Base-by-base conservation (phyloP, 1,140 invertebrate species). In the Zaprionus gabonicus region DNA sequence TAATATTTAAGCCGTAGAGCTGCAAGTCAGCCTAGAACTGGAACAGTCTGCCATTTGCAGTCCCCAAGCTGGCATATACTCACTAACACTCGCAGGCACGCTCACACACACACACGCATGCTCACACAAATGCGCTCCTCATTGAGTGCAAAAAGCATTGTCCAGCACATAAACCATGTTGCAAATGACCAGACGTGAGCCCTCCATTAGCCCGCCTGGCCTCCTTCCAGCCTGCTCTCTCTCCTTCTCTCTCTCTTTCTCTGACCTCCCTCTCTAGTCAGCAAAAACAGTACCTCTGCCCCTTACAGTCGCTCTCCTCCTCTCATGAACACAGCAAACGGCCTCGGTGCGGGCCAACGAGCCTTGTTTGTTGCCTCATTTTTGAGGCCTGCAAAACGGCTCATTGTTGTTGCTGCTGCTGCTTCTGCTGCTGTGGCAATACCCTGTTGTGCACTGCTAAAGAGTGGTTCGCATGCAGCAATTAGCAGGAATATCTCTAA, bases 131-230 rank as follows among this genome's bases (percentile, higher is more conserved):
- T 62, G 85, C 66, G 51, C 55, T 74, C 51, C 80, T 71, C 75
- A 90, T 90, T 80, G 85, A 85, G 85, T 90, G 81, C 81, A 90
- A 85, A 90, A 88, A 90, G 81, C 84, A 88, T 87, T 88, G 84
- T 81, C 84, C 84, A 57, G 68, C 84, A 81, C 85, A 90, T 90
- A 90, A 90, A 90, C 78, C 86, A 90, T 82, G 85, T 82, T 85
- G 81, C 85, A 90, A 90, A 90, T 90, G 85, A 90, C 85, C 86
- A 90, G 85, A 85, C 84, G 81, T 88, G 69, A 81, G 71, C 71
- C 82, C 77, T 87, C 83, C 83, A 86, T 86, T 86, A 86, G 83
- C 70, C 72, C 20, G 51, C 66, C 71, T 78, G 76, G 41, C 65
- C 56, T 67, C 51, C 23, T 23, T 2, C n/a, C n/a, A 13, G 38